Percentiles rank a stretch among this genome's conserved stretches.
phyloP scores from a whole-genome alignment of 1,140 invertebrate genomes.

The Carcinoscorpius rotundicauda region DNA sequence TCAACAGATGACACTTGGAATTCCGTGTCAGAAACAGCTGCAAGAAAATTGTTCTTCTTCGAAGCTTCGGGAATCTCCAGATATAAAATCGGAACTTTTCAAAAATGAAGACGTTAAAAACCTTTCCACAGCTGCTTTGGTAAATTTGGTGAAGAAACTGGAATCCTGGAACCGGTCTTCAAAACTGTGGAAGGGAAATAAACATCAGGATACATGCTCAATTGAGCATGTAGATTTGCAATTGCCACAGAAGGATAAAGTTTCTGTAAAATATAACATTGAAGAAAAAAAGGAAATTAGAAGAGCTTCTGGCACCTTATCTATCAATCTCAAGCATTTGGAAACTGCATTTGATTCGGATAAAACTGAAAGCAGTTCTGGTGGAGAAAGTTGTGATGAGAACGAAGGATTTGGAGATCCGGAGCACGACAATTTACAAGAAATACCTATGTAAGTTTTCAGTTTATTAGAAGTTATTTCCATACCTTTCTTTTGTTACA shows the following conservation, averaged over 20 bases:
- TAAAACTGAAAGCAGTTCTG: conserved; percentile 83
- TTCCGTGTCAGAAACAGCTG: conserved; percentile 15
- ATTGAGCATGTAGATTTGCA: no score
- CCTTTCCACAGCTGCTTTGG: conserved; percentile 41
- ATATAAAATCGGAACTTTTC: conserved; percentile 32
- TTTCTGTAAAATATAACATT: conserved; percentile 25
- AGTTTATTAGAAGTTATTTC: no score
- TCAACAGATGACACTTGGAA: conserved; percentile 40
- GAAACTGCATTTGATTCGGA: conserved; percentile 54
- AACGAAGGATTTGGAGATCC: conserved; percentile 41
- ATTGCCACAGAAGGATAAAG: neutral
- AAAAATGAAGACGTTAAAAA: conserved; percentile 36
- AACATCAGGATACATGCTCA: no score
- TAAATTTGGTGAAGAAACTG: conserved; percentile 41
- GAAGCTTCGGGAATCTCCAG: conserved; percentile 11
- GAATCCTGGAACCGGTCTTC: conserved; percentile 30
- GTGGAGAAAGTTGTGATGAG: conserved; percentile 86
- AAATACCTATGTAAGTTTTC: neutral
- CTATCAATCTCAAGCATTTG: conserved; percentile 16
- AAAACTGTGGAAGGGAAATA: no score
- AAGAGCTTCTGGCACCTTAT: conserved; percentile 38
- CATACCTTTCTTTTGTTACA: conserved; percentile 1
- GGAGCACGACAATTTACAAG: neutral
- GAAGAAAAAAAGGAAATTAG: conserved; percentile 29
- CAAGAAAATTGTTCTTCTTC: neutral